These are phyloP conservation scores for Conger conger DNA, from an alignment of 2,113 vertebrate genomes.

Conservation along the genomic window DNA sequence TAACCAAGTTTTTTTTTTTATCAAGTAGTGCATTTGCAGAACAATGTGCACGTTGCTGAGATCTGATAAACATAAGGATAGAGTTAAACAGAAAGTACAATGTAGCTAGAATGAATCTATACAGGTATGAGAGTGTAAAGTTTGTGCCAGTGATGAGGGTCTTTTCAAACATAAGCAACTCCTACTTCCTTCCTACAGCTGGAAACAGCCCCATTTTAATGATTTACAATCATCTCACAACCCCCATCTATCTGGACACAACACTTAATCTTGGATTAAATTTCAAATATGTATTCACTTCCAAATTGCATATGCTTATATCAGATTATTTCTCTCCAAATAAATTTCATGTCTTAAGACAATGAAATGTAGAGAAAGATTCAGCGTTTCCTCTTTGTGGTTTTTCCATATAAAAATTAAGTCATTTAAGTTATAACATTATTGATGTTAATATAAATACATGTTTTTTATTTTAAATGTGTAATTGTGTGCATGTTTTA, in stretches of 20 bases:
- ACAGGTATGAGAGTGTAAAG: neutral
- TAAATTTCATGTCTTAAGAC: neutral
- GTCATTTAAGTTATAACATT: neutral
- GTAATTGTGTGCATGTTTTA: neutral
- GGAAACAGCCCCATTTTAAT: neutral
- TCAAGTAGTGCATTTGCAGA: neutral
- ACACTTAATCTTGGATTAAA: neutral
- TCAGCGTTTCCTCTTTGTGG: neutral
- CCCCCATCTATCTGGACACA: neutral
- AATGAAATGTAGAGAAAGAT: neutral
- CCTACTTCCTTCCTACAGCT: neutral
- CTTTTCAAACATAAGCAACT: neutral
- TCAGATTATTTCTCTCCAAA: neutral
- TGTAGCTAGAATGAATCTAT: too few species aligned
- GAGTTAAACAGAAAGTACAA: too few species aligned
- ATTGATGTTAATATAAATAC: neutral
- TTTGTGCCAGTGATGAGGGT: neutral
- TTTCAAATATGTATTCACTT: neutral
- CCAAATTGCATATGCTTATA: neutral
- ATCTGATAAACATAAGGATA: neutral
- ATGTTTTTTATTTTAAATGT: neutral
- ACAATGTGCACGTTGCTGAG: neutral
- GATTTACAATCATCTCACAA: neutral
- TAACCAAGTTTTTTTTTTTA: neutral
- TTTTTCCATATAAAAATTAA: neutral